Base-by-base conservation (phyloP, 2,888 invertebrate species). In the Buathra laborator region DNA sequence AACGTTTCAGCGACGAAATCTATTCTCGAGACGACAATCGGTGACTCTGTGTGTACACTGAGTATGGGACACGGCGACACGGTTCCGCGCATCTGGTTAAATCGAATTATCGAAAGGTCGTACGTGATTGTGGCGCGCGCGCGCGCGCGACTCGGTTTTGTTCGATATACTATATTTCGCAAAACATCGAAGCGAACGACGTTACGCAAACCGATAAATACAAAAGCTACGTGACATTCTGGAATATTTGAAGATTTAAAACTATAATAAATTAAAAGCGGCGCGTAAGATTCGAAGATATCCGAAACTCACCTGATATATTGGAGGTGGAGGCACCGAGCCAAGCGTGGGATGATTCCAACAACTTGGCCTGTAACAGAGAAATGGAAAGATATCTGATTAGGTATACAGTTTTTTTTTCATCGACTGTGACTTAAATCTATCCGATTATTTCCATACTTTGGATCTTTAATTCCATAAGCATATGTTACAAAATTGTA, bases 321-420 rank as follows among this genome's bases (percentile, higher is more conserved):
- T 97, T 97, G 86, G 98, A 97, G 86, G 98, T 97, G 88, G 98
- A 97, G 91, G 97, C 97, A 90, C 98, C 98, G 94, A 98, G 96
- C 98, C 98, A 98, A 93, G 97, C 97, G 94, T 98, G 98, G 89
- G 98, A 98, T 90, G 97, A 98, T 94, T 98, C 98, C 95, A 98
- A 95, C 95, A 98, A 96, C 95, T 98, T 98, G 92, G 98, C 98
- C 98, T 98, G 96, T 88, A 96, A 96, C 94, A 94, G 93, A 94
- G 90, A 94, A 89, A 90, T 89, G 86, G 87, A 74, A 51, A 75
- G 72, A 67, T 62, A 46, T 70, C 78, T 66, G 32, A 76, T 78
- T 53, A 75, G 46, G 75, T 12, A 76, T 10, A 24, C 24, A 9
- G 43, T n/a, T 72, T 62, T 64, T 59, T 51, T 62, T 71, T 32